Evolutionary conservation across 2,888 invertebrate genomes (phyloP), one percentile per base, ranked within the genome.

Genomic region (Strigamia crassipes): DNA sequence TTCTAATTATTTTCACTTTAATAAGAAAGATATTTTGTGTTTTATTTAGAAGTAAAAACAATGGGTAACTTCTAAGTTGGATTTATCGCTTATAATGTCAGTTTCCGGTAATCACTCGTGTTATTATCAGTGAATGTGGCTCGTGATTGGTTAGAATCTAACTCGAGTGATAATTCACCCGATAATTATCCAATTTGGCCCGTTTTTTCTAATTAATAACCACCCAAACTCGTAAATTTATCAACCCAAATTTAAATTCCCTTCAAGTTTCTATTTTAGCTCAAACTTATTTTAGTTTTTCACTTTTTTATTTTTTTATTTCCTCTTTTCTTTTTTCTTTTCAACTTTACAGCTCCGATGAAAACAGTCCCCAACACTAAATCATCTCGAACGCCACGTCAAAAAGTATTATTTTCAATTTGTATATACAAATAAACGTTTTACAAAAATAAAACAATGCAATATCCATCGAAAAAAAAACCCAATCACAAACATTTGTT

Each of bases 271-370:
- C 18, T n/a, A n/a, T 61, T 21, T 61, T 42, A 42, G 12, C 42
- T 42, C 42, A 42, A 42, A 42, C 42, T 42, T 42, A 42, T 61
- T 61, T 61, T 61, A 61, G 61, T 9, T 42, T 15, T 15, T n/a
- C 4, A 21, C 6, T n/a, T n/a, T 61, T 21, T 61, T 34, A 34
- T 34, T 34, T 34, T 34, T 34, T 34, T 5, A 5, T 61, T 61
- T 61, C n/a, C n/a, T n/a, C n/a, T n/a, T 61, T 9, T 18, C 2
- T 18, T 61, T 61, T 61, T 61, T 61, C 61, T 13, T 13, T n/a
- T n/a, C n/a, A n/a, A n/a, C 42, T 42, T 61, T 61, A 61, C 61
- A 61, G 61, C 23, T 61, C 61, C 18, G 61, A 61, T 18, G 61
- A 61, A 61, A 61, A 61, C 61, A 61, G 61, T 23, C 61, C 61